phyloP scores from a whole-genome alignment of 2,113 vertebrate species.

The Clarias batrachus region DNA sequence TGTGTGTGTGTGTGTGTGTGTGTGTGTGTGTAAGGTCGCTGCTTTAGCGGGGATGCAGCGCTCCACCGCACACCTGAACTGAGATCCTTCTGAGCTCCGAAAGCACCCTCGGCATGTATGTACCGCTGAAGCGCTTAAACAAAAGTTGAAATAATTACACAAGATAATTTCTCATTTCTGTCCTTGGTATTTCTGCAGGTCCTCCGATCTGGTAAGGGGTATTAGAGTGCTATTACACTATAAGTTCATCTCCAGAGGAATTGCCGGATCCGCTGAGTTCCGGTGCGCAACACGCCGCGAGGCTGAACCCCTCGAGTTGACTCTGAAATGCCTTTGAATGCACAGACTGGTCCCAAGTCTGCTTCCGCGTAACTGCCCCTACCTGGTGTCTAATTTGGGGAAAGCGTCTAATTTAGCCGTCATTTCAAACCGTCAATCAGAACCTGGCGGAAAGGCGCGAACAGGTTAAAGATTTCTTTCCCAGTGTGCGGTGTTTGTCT shows the following conservation, averaged over 20 bases:
- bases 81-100: conserved; percentile 35
- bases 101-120: conserved; percentile 34
- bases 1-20: conserved; percentile 5
- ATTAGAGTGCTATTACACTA: neutral
- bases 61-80: conserved; percentile 39
- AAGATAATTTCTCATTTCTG: neutral
- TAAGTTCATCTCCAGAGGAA: conserved; percentile 12
- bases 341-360: neutral
- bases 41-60: conserved; percentile 33
- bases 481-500: neutral
- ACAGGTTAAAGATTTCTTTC: neutral
- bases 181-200: neutral
- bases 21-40: neutral
- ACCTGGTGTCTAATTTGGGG: conserved; percentile 17
- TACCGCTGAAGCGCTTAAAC: neutral
- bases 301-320: neutral
- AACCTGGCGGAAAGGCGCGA: neutral
- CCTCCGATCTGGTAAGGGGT: neutral
- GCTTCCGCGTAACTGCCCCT: conserved; percentile 31
- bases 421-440: neutral
- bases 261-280: neutral
- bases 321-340: neutral
- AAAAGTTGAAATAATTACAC: neutral
- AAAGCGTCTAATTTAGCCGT: neutral
- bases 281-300: neutral